Conservation (phyloP, 2,113 vertebrate species). For the Crotophaga sulcirostris region DNA sequence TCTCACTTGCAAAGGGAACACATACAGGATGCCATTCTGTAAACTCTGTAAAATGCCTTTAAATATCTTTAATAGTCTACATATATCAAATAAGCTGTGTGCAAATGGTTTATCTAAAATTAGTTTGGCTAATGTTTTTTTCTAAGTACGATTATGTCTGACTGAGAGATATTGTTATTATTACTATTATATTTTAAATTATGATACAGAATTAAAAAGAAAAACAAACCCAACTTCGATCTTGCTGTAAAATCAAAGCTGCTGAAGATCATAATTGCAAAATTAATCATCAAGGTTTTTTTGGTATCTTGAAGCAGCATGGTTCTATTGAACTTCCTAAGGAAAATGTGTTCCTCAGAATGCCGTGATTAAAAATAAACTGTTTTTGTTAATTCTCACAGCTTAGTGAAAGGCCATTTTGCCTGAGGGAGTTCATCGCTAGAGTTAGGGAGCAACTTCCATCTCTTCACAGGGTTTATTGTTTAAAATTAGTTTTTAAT, state of each 20-base stretch:
- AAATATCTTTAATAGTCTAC: background rate
- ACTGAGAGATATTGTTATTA: background rate
- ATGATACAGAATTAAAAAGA: background rate
- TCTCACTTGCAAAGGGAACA: background rate
- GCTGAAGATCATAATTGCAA: background rate
- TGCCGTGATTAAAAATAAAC: fast-evolving
- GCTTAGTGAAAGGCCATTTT: background rate
- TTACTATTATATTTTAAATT: background rate
- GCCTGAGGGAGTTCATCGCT: background rate
- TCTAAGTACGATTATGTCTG: background rate
- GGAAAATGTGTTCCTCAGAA: background rate
- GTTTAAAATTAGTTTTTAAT: slow-evolving; percentile 66
- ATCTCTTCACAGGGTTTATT: background rate
- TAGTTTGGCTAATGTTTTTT: background rate
- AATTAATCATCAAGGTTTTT: background rate
- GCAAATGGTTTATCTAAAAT: background rate
- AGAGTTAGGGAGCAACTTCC: background rate
- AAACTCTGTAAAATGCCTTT: background rate
- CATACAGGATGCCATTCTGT: background rate
- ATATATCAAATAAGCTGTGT: background rate
- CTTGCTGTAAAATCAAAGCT: background rate
- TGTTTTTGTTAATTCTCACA: background rate
- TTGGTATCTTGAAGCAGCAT: background rate
- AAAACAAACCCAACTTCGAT: fast-evolving
- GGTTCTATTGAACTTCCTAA: background rate